Evolutionary conservation across 92 coral and sea anemone genomes (phyloP), one percentile per base, ranked within the genome.

Genomic region (Palythoa grandiflora): DNA sequence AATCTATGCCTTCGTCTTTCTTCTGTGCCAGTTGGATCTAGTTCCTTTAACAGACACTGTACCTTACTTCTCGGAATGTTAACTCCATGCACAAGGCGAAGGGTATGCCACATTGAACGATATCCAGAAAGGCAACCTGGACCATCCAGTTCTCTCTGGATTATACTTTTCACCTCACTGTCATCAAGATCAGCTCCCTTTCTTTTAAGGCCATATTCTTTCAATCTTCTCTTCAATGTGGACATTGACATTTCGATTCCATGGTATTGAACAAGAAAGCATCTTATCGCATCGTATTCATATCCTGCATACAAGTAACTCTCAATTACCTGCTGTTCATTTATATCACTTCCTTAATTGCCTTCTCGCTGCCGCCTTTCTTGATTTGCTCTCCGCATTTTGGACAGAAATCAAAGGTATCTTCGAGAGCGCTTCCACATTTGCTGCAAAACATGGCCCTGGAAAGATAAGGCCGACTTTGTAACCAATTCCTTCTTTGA

Each of bases 61-160:
- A 87, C 88, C 65, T 80, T 78, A 61, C 66, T 80, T 81, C 89
- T 87, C 85, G 93, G 87, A 65, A 87, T 78, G 87, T 88, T 81
- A 80, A 91, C 37, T 51, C 78, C 91, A 75, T 87, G 87, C 75
- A 87, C 75, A 72, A 91, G 80, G 61, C 91, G 77, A 36, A 91
- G 74, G 68, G 94, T 91, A 70, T 91, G 93, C 93, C 93, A 87
- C 88, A 87, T 87, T 16, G 78, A 37, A 63, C 88, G 73, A 84
- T 91, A 91, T 70, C 89, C 87, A 44, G 83, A 77, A 63, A 77
- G 61, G 65, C 81, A 52, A 78, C 89, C 66, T 88, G 91, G 91
- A 84, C 93, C 93, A 44, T 88, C 86, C 51, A 91, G 71, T 74
- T 91, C 93, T 61, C 85, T 61, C 71, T 73, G 21, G 70, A 8